A percentile compares a stretch with the other conserved stretches of the same genome.
phyloP scores from a whole-genome alignment of 2,888 invertebrate species.

The Pristionchus arcanus region DNA sequence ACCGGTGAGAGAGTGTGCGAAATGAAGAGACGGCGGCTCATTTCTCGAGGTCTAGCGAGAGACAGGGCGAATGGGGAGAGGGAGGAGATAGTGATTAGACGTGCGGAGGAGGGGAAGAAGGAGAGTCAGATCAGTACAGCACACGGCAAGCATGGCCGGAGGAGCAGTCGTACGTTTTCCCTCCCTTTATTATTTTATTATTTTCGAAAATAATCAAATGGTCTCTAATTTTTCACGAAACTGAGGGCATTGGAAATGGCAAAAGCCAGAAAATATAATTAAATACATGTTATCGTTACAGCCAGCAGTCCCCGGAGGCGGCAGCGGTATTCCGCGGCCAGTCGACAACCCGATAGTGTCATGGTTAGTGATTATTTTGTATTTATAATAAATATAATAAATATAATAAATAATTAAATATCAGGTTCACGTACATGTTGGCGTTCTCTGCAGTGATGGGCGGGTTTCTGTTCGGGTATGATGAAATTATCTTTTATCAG shows the following conservation, averaged over 20 bases:
- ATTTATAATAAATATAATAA: background rate
- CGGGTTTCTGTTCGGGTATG: conserved; percentile 54
- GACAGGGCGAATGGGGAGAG: background rate
- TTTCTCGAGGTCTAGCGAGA: no score
- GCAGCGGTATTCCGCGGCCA: conserved; percentile 22
- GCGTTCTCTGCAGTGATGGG: conserved; percentile 71
- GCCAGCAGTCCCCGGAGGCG: conserved; percentile 33
- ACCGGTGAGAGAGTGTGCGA: background rate
- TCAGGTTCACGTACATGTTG: conserved; percentile 68
- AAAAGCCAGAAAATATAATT: background rate
- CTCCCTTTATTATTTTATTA: background rate
- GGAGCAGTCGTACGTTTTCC: conserved; percentile 48
- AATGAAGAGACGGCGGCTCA: no score
- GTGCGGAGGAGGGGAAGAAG: background rate
- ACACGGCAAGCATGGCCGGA: conserved; percentile 34
- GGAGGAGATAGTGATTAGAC: background rate
- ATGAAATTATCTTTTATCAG: background rate
- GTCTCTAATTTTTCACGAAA: no score
- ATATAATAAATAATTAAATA: background rate
- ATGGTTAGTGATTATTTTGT: background rate
- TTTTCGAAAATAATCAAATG: background rate
- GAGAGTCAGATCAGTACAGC: background rate
- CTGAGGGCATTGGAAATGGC: background rate
- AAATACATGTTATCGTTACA: no score
- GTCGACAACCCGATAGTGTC: background rate